phyloP scores from a whole-genome alignment of 2,888 invertebrate species.

The Trichacis sp. region DNA sequence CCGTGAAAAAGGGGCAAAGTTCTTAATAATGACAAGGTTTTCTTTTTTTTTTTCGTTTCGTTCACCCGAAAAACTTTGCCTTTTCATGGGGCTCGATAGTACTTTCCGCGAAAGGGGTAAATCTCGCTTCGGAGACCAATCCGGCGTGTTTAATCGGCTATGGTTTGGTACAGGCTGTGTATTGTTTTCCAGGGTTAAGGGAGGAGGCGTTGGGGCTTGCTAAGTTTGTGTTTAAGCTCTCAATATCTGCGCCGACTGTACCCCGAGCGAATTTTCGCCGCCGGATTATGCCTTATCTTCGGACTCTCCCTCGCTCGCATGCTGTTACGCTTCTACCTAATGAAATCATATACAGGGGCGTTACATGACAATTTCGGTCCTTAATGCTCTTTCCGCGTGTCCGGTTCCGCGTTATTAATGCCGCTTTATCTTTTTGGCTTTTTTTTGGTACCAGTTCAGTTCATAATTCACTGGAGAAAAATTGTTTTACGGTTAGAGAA shows the following conservation, averaged over 20 bases:
- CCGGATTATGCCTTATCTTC: slow-evolving; percentile 67
- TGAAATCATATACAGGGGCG: slow-evolving; percentile 55
- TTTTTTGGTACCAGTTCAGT: too few species aligned
- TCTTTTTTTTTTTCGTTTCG: too few species aligned
- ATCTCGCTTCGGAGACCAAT: slow-evolving; percentile 26
- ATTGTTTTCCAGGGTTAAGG: slow-evolving; percentile 52
- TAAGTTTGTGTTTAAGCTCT: slow-evolving; percentile 49
- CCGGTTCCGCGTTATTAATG: background rate
- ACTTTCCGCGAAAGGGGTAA: slow-evolving; percentile 37
- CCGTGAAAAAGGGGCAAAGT: slow-evolving; percentile 36
- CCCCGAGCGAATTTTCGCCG: slow-evolving; percentile 38
- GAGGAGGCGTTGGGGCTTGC: slow-evolving; percentile 39
- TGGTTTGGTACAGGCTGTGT: slow-evolving; percentile 50
- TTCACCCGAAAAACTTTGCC: slow-evolving; percentile 33
- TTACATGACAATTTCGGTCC: slow-evolving; percentile 54
- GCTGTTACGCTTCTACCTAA: slow-evolving; percentile 50
- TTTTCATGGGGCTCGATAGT: slow-evolving; percentile 37
- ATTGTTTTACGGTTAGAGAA: too few species aligned
- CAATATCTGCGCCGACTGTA: slow-evolving; percentile 32
- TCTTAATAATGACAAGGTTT: slow-evolving; percentile 50
- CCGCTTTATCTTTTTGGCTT: background rate
- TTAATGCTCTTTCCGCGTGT: slow-evolving; percentile 26
- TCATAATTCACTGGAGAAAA: too few species aligned
- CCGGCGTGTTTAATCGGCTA: slow-evolving; percentile 47
- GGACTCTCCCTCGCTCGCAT: slow-evolving; percentile 58